Conservation (phyloP, 2,113 vertebrate species). For the Anhinga anhinga region DNA sequence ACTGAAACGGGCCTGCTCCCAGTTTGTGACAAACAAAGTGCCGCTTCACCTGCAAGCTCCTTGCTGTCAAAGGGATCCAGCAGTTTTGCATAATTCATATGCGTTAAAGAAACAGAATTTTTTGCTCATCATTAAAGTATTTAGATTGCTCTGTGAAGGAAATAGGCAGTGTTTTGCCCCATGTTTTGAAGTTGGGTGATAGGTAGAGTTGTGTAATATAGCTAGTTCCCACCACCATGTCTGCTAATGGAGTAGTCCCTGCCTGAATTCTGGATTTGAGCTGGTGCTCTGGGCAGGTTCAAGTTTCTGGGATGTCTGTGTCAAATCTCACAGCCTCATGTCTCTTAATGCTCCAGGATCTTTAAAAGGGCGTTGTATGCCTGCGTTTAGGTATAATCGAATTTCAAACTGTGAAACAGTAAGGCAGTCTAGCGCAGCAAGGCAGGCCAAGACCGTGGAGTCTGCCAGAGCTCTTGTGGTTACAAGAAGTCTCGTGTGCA, state of each 20-base stretch:
- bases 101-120: not conserved
- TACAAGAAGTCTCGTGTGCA: rapidly evolving
- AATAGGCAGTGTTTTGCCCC: not conserved
- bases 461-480: not conserved
- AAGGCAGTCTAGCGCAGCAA: no score
- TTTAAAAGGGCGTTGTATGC: not conserved
- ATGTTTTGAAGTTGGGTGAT: not conserved
- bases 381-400: not conserved
- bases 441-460: not conserved
- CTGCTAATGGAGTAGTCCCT: not conserved
- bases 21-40: not conserved
- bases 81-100: not conserved
- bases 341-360: not conserved
- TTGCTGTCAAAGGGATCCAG: not conserved
- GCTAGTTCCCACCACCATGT: rapidly evolving
- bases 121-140: not conserved
- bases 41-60: not conserved
- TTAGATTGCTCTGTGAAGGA: not conserved
- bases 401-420: not conserved
- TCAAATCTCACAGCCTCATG: not conserved
- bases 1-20: no score
- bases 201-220: not conserved
- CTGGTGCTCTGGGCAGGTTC: not conserved
- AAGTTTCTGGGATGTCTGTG: not conserved
- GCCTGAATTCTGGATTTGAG: not conserved